Conservation (phyloP, 2,113 vertebrate species). For the Passerina amoena region DNA sequence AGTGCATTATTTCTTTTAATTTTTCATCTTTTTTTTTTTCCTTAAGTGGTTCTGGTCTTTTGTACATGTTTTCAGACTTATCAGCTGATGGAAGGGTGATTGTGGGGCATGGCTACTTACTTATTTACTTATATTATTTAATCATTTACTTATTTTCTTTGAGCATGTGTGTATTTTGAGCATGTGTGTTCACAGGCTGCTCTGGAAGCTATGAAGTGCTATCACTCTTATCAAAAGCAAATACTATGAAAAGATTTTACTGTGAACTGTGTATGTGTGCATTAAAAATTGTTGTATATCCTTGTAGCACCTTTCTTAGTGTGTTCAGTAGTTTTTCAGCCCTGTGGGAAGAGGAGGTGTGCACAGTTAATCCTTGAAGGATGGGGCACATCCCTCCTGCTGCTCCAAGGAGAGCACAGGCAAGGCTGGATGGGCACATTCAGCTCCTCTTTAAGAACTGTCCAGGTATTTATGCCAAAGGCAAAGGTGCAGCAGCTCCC, state of each 20-base stretch:
- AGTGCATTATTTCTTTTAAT: accelerated
- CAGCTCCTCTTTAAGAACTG: background rate
- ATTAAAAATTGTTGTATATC: background rate
- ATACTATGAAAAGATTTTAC: background rate
- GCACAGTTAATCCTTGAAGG: background rate
- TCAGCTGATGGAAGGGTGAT: background rate
- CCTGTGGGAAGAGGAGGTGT: accelerated
- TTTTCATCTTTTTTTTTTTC: background rate
- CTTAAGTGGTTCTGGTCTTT: background rate
- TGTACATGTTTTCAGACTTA: background rate
- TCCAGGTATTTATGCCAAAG: background rate
- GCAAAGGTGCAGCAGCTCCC: background rate
- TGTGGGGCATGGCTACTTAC: background rate
- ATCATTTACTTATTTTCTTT: background rate
- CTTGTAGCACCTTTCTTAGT: background rate
- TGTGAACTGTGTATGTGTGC: background rate
- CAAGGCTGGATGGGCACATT: background rate
- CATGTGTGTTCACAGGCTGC: background rate
- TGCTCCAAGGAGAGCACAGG: background rate
- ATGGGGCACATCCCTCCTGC: background rate
- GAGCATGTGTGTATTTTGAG: background rate
- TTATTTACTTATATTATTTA: background rate
- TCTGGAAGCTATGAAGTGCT: background rate
- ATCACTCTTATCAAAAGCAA: background rate
- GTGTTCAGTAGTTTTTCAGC: background rate